These are phyloP conservation scores for Hyperoodon ampullatus DNA, from an alignment of 2,113 vertebrate species.

Conservation along the genomic window DNA sequence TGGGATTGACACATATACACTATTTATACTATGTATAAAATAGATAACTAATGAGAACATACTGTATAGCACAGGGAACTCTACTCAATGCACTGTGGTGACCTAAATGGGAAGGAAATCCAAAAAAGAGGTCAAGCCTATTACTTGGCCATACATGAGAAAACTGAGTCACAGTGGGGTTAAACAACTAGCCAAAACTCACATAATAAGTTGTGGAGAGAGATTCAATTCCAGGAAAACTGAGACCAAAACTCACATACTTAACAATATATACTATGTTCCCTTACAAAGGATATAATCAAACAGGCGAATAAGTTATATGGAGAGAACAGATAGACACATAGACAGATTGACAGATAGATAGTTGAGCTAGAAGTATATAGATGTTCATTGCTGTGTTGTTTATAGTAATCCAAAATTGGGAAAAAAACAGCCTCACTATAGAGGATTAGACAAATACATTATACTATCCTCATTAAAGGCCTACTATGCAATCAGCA, in stretches of 20 bases:
- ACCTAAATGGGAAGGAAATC: too few species aligned
- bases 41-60: too few species aligned
- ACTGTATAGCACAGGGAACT: too few species aligned
- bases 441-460: not conserved
- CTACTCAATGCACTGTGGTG: too few species aligned
- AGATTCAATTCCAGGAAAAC: not conserved
- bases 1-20: too few species aligned
- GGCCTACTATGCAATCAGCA: not conserved
- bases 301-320: not conserved
- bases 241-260: not conserved
- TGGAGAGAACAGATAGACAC: not conserved
- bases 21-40: too few species aligned
- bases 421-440: not conserved
- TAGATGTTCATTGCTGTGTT: not conserved
- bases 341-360: not conserved
- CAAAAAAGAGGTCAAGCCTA: not conserved
- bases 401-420: not conserved
- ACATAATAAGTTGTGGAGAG: not conserved
- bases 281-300: not conserved
- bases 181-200: not conserved
- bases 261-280: not conserved
- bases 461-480: not conserved
- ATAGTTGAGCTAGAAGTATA: not conserved
- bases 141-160: not conserved
- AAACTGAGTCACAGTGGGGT: not conserved